Percentiles rank a stretch among this genome's conserved stretches.
Evolutionary conservation across 2,113 vertebrate genomes (phyloP).

Genomic region (Rattus norvegicus): DNA sequence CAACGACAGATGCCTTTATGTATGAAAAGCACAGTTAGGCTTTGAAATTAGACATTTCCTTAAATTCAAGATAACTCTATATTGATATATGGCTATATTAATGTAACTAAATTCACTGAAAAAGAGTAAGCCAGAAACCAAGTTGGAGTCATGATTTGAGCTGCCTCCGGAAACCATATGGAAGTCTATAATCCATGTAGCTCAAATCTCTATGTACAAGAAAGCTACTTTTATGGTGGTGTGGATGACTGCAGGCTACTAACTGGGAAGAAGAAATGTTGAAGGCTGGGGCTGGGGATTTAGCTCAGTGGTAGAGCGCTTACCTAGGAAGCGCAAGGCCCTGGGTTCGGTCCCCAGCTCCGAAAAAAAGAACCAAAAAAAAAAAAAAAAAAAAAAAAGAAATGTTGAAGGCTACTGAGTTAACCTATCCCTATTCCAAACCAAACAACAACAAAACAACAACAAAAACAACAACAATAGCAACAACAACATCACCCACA

Average conservation of each 20-base stretch:
- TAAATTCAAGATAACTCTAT: background rate
- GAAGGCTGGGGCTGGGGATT: too few relatives aligned
- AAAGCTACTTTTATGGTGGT: background rate
- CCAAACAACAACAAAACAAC: background rate
- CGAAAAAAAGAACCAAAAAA: too few relatives aligned
- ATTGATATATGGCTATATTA: background rate
- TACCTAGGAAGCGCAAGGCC: too few relatives aligned
- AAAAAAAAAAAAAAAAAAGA: too few relatives aligned
- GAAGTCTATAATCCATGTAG: too few relatives aligned
- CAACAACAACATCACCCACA: background rate
- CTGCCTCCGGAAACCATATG: background rate
- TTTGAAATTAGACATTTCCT: background rate
- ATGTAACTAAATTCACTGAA: background rate
- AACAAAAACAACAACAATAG: background rate
- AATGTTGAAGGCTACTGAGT: too few relatives aligned
- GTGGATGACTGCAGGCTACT: too few relatives aligned
- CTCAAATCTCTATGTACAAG: background rate
- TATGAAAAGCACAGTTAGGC: background rate
- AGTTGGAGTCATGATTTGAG: background rate
- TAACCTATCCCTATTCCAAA: too few relatives aligned
- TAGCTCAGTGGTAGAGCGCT: too few relatives aligned
- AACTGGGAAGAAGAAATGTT: background rate
- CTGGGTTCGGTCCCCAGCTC: too few relatives aligned
- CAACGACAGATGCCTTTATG: background rate
- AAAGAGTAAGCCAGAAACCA: background rate